Conservation (phyloP, 2,113 vertebrate genomes). For the Rafetus swinhoei region DNA sequence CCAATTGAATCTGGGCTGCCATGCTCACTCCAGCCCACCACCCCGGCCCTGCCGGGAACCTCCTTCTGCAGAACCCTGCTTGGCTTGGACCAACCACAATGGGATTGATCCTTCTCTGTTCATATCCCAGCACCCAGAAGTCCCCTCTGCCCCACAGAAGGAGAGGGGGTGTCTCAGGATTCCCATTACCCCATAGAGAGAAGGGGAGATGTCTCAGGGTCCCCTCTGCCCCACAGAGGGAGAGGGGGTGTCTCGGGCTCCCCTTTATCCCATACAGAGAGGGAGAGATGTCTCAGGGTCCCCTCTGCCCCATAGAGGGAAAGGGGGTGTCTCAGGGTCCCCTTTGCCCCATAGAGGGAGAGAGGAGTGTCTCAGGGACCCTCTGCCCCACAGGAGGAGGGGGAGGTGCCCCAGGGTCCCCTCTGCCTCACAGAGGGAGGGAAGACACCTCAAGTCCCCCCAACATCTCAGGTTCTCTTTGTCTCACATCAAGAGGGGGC, state of each 20-base stretch:
- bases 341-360: neutral
- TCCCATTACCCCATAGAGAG: neutral
- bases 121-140: neutral
- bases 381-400: fast-evolving
- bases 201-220: no score
- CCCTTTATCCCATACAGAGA: fast-evolving
- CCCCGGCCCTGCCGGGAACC: neutral
- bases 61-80: neutral
- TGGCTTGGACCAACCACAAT: neutral
- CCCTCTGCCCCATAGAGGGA: neutral
- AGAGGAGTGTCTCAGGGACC: neutral
- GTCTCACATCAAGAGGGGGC: neutral
- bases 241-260: neutral
- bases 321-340: fast-evolving
- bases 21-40: no score
- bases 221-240: neutral
- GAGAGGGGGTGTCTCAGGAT: fast-evolving
- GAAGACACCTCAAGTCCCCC: neutral
- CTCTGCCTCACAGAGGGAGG: neutral
- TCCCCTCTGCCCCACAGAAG: fast-evolving
- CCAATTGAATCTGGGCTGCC: neutral
- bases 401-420: fast-evolving
- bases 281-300: fast-evolving
- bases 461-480: neutral
- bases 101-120: neutral